Conservation (phyloP, 2,888 invertebrate species). For the Erebia palarica region DNA sequence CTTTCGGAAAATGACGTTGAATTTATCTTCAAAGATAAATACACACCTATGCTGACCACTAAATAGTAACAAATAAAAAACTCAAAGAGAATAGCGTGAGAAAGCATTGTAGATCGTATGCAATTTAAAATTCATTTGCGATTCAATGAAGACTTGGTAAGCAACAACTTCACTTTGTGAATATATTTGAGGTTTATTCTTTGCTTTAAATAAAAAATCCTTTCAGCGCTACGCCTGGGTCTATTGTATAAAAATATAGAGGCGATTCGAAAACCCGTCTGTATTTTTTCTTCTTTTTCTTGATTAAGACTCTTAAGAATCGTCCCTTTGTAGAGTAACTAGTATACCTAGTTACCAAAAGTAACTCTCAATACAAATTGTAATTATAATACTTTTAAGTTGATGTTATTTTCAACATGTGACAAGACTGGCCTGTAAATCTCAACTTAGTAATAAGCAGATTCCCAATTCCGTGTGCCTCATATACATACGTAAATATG, state of each 20-base stretch:
- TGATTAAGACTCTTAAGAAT: background rate
- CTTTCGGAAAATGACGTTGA: background rate
- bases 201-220: constrained; percentile 17
- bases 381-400: too few species aligned
- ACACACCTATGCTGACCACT: constrained; percentile 1
- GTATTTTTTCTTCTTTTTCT: background rate
- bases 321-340: background rate
- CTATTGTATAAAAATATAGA: constrained; percentile 16
- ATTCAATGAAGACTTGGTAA: constrained; percentile 40
- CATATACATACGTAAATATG: too few species aligned
- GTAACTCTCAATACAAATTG: too few species aligned
- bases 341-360: too few species aligned
- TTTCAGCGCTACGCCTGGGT: constrained; percentile 7
- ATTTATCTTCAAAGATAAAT: background rate
- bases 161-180: constrained; percentile 37
- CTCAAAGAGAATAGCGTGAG: constrained; percentile 31
- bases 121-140: constrained; percentile 39
- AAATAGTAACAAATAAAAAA: constrained; percentile 15
- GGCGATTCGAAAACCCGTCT: constrained; percentile 8
- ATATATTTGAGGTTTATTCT: constrained; percentile 23
- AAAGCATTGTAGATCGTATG: constrained; percentile 35
- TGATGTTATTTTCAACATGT: too few species aligned
- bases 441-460: too few species aligned
- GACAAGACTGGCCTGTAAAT: too few species aligned
- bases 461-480: too few species aligned